phyloP scores from a whole-genome alignment of 2,113 vertebrate species.

The Riparia riparia region DNA sequence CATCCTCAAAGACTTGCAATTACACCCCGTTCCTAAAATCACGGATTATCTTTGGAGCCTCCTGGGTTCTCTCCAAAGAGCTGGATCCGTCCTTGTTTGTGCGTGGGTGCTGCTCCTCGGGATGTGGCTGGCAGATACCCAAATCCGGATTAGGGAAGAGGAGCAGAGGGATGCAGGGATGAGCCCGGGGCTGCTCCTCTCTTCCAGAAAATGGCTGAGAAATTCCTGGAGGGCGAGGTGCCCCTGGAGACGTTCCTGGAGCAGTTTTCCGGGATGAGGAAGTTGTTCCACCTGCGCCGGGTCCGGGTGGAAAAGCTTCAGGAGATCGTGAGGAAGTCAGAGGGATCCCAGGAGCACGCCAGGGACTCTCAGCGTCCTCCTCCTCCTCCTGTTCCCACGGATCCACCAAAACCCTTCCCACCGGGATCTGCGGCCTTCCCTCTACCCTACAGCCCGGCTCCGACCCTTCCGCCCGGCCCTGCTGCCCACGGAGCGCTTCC shows the following conservation, averaged over 20 bases:
- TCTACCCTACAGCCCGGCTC: slow-evolving; percentile 72
- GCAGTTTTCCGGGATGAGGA: slow-evolving; percentile 82
- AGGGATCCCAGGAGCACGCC: neutral
- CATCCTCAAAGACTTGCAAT: neutral
- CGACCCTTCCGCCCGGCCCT: slow-evolving; percentile 34
- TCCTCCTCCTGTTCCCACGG: neutral
- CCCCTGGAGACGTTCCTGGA: slow-evolving; percentile 89
- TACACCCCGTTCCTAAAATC: neutral
- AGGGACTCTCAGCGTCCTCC: neutral
- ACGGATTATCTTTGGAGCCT: neutral
- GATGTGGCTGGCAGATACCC: accelerated
- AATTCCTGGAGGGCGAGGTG: slow-evolving; percentile 88
- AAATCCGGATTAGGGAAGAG: neutral
- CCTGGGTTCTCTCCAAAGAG: neutral
- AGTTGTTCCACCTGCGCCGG: slow-evolving; percentile 85
- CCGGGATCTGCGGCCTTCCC: slow-evolving; percentile 45
- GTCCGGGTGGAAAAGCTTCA: slow-evolving; percentile 93
- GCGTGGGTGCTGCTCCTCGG: neutral
- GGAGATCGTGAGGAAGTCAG: slow-evolving; percentile 77
- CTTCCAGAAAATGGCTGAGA: slow-evolving; percentile 86
- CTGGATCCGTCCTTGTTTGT: neutral
- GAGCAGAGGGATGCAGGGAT: neutral
- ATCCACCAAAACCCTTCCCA: neutral
- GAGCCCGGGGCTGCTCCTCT: neutral
- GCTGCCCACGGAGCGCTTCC: slow-evolving; percentile 49